Evolutionary conservation across 2,113 vertebrate species (phyloP), one percentile per base, ranked within the genome.

Genomic region (Astur gentilis): DNA sequence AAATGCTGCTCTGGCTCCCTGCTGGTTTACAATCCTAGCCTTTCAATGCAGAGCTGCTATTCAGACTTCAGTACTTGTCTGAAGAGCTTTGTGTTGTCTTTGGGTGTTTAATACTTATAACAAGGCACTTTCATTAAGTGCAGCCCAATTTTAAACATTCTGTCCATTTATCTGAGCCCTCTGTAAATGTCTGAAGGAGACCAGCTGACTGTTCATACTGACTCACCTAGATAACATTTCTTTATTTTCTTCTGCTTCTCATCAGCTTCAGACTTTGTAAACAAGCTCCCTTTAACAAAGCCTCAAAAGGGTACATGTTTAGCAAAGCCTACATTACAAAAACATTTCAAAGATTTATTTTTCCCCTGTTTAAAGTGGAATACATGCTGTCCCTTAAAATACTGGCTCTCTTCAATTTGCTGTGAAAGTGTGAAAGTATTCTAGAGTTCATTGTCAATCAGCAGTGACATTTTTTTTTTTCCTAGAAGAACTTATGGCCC

Each of bases 211-310:
- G 54, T 13, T 87, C 69, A 45, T 69, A 82, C 40, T 85, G 80
- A 95, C 52, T 89, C 69, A 91, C 73, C 83, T 89, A 89, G 57
- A 81, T 91, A 95, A 64, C 9, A 87, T 92, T 96, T 93, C 60
- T 84, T 95, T 60, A 84, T 96, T 97, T 95, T 95, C 83, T 82
- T 89, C 86, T 92, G 89, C 65, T 97, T 95, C 89, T 96, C 65
- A 76, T 96, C 80, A 95, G 47, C 73, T 76, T 94, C 57, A 79
- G 77, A 65, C 61, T 87, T 76, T 69, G 44, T 81, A 95, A 95
- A 97, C 64, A 92, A n/a, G 40, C 42, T 75, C 36, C 21, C 31
- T 89, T 84, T 75, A 75, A 87, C 44, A 92, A 95, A 79, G 27
- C 9, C 65, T 87, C 4, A 1, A 69, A 96, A 87, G 45, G 20